A percentile compares a stretch with the other conserved stretches of the same genome.
Evolutionary conservation across 1,140 invertebrate genomes (phyloP).

Genomic region (Leptinotarsa lineolata): DNA sequence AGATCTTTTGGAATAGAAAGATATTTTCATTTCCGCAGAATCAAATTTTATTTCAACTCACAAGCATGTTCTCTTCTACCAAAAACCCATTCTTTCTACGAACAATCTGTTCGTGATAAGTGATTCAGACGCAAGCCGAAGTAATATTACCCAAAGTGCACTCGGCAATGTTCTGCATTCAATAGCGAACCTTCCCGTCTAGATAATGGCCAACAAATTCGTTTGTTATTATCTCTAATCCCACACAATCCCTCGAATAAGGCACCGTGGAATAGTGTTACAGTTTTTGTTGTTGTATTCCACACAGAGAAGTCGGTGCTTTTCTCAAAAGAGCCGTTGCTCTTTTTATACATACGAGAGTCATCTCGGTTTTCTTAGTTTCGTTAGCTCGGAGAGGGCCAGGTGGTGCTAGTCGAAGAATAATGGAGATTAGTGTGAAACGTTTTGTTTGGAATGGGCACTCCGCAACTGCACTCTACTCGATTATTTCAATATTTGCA

Average conservation of each 20-base stretch:
- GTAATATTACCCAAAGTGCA: background rate
- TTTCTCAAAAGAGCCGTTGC: background rate
- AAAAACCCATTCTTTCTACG: too few species aligned
- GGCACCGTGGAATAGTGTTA: constrained; percentile 6
- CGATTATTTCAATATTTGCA: background rate
- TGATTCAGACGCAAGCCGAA: background rate
- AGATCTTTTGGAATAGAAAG: too few species aligned
- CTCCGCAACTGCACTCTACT: background rate
- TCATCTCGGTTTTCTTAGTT: background rate
- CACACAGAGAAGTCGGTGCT: background rate
- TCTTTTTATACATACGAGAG: background rate
- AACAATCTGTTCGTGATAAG: background rate
- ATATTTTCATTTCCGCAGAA: too few species aligned
- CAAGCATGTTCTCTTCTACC: too few species aligned
- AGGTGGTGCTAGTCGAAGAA: background rate
- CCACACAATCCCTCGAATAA: background rate
- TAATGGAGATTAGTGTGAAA: background rate
- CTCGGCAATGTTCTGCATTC: background rate
- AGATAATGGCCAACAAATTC: background rate
- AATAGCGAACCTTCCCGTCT: background rate
- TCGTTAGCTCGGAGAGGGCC: background rate
- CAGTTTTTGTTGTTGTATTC: constrained; percentile 2
- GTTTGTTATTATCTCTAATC: background rate
- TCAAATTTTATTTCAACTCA: too few species aligned
- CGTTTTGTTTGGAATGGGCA: background rate